Percentiles rank a stretch among this genome's conserved stretches.
phyloP scores from a whole-genome alignment of 2,113 vertebrate species.

The Aphelocoma coerulescens region DNA sequence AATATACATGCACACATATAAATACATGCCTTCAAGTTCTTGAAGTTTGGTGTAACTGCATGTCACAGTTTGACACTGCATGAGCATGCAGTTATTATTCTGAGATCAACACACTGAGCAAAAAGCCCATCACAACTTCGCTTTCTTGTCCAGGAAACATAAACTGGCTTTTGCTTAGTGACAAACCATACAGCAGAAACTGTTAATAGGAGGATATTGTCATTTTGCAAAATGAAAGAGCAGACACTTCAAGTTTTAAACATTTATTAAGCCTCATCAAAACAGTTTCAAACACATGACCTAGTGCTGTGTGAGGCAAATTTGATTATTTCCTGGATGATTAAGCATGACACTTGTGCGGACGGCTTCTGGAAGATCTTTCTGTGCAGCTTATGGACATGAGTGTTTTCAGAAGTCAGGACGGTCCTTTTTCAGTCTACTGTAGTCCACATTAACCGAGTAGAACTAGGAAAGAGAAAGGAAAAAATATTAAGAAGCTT shows the following conservation, averaged over 20 bases:
- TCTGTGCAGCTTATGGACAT: constrained; percentile 33
- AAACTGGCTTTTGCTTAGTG: neutral
- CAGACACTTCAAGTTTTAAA: constrained; percentile 59
- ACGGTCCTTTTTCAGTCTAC: constrained; percentile 90
- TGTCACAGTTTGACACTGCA: neutral
- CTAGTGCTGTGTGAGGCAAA: constrained; percentile 37
- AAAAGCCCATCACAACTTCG: neutral
- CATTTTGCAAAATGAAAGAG: neutral
- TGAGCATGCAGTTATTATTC: neutral
- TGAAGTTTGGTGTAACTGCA: neutral
- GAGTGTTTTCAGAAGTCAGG: constrained; percentile 82
- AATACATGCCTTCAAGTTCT: neutral
- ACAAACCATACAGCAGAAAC: neutral
- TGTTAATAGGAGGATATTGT: neutral
- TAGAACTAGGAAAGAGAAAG: constrained; percentile 74
- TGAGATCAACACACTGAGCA: neutral
- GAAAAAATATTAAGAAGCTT: neutral
- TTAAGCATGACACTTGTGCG: constrained; percentile 66
- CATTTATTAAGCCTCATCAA: constrained; percentile 70
- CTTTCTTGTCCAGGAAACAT: neutral
- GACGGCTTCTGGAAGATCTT: constrained; percentile 69
- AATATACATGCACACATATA: neutral
- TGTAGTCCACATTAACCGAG: constrained; percentile 86
- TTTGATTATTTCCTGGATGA: constrained; percentile 59
- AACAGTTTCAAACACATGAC: constrained; percentile 43